Base-by-base conservation (phyloP, 2,888 invertebrate genomes). In the Caenorhabditis becei region DNA sequence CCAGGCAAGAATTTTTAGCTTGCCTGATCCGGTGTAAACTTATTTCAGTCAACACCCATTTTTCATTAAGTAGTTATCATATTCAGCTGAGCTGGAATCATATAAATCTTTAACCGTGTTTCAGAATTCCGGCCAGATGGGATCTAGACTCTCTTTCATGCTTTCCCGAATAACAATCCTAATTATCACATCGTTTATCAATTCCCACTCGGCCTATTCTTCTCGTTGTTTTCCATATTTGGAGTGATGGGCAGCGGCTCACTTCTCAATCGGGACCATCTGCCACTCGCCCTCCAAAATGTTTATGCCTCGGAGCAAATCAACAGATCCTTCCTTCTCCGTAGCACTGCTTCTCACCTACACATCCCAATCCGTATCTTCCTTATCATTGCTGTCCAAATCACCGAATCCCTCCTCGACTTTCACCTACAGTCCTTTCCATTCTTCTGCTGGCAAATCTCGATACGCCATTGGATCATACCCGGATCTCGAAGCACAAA, bases 401-500 rank as follows among this genome's bases (percentile, higher is more conserved):
- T 41, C 16, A 5, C 5, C 54, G n/a, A 14, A 28, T 54, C 54
- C 7, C 23, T 66, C 23, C 23, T 18, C 37, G n/a, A 37, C 23
- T 37, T 49, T 62, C 23, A 4, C 32, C 10, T 32, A 28, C 37
- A n/a, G n/a, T n/a, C 62, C 41, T 37, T 71, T 62, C 63, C 58
- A 10, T 54, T 65, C 35, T 41, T 11, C 56, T 58, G 41, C 35
- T 72, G 56, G 49, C 49, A 53, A 53, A 70, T 47, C 58, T 37
- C 14, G 54, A 63, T 63, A 35, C 24, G 20, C 70, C 51, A 63
- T 71, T 62, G 54, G 56, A 71, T 71, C 62, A 63, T 51, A 71
- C 54, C 71, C 71, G 67, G 66, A 77, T 59, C 66, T 77, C 53
- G 61, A 77, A 69, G 62, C 67, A 51, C 62, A 66, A 70, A 66